Evolutionary conservation across 1,140 invertebrate genomes (phyloP), one percentile per base, ranked within the genome.

Genomic region (Apocrypta bakeri): DNA sequence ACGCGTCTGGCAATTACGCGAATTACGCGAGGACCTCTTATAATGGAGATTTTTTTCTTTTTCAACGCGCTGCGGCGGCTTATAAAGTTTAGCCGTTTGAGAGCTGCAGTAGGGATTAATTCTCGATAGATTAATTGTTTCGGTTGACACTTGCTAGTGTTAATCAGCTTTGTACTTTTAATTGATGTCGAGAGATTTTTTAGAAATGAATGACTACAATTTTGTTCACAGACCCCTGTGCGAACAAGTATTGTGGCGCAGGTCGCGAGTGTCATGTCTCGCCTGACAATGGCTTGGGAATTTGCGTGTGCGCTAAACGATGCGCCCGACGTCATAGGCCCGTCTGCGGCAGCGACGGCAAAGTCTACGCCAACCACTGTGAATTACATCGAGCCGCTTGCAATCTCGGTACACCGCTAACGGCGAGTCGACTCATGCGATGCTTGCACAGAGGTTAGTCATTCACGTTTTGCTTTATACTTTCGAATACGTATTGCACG

Each of bases 341-440:
- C 81, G 95, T 96, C 63, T 96, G 96, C 89, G 96, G 95, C n/a
- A 94, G 95, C 11, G 95, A 96, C 89, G 95, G 95, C 2, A 92
- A 93, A 73, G 92, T 95, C 61, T 97, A 96, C 88, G 93, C 94
- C 17, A 96, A 95, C 89, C 95, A 96, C 88, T 97, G 96, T 89
- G 95, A 96, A 86, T 92, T 97, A 61, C 96, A 96, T 87, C 91
- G 95, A 64, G 93, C 94, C 1, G 94, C 95, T 21, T 97, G 96
- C 88, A 88, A 95, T 12, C 90, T 92, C n/a, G 92, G 92, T 1
- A 90, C 90, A 21, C 90, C 93, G 69, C 94, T 96, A 66, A 92
- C 93, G 73, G 92, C 95, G 17, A 93, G 94, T 85, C 88, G 91
- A 73, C 89, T 92, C 21, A 91, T 92, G 83, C 90, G 91, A 86